These are phyloP conservation scores for Diarsia brunnea DNA, from an alignment of 2,888 invertebrate species.

Conservation along the genomic window DNA sequence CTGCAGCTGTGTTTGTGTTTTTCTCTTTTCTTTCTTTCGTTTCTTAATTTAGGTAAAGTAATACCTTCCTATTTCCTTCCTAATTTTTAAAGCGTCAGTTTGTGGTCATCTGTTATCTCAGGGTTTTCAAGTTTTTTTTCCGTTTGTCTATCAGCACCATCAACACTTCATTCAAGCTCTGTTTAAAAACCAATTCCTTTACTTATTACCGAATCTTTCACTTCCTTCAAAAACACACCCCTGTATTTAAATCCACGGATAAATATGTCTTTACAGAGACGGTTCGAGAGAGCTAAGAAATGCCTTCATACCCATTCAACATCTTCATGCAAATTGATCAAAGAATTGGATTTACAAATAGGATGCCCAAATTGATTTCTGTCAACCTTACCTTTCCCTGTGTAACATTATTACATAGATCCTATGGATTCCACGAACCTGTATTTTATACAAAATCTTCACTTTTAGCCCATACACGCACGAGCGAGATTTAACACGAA, in stretches of 20 bases:
- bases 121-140: not conserved
- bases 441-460: conserved; percentile 24
- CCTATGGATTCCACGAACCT: conserved; percentile 24
- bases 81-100: not conserved
- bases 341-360: conserved; percentile 61
- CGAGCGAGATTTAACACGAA: not conserved
- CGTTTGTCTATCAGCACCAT: too few species aligned
- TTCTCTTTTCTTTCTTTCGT: not conserved
- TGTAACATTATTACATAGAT: conserved; percentile 48
- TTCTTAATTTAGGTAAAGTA: not conserved
- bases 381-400: conserved; percentile 54
- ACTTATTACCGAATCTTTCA: not conserved
- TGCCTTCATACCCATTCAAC: conserved; percentile 49
- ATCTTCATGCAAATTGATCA: conserved; percentile 57
- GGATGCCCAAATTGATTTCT: conserved; percentile 59
- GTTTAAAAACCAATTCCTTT: not conserved
- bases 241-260: conserved; percentile 24
- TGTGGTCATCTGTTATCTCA: not conserved
- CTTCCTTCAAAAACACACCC: conserved; percentile 12
- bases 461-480: conserved; percentile 5
- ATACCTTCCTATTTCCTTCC: not conserved
- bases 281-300: conserved; percentile 31
- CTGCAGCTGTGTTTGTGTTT: not conserved
- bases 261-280: conserved; percentile 19
- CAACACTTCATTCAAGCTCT: not conserved